Evolutionary conservation across 2,888 invertebrate genomes (phyloP), one percentile per base, ranked within the genome.

Genomic region (Cephus nigrinus): DNA sequence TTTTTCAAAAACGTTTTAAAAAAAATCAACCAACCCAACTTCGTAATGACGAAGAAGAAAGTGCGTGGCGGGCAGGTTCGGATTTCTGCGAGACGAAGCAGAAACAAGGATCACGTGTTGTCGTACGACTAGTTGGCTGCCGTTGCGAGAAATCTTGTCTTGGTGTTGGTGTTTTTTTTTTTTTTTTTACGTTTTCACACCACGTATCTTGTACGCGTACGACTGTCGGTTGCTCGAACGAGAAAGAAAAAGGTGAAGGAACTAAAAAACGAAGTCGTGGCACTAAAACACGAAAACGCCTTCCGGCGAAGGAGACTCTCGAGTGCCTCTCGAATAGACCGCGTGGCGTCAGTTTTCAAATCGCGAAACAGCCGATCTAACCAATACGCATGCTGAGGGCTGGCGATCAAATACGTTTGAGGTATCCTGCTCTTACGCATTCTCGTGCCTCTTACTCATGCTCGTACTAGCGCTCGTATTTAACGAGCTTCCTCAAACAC

Each of bases 31-130:
- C 71, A 3, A 30, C 12, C 31, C 12, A 11, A 4, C 32, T 3
- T 31, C 3, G 33, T 71, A 79, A 81, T 78, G 76, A 79, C 77
- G 79, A 78, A 76, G 79, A 85, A 85, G 79, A 85, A 85, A 85
- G 85, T 86, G 83, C 85, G 82, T 85, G 74, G 78, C 74, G 82
- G 40, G 78, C 55, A 15, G 79, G 78, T 80, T 85, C 86, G 79
- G 80, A 82, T 85, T 85, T 84, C 85, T 79, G 84, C 76, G 75
- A 40, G 32, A 72, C 78, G 74, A 73, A 77, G 83, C 86, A 81
- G 80, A 81, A 80, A 79, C 78, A 75, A n/a, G 77, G 78, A 81
- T 78, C 75, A 75, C 78, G 68, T 36, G 55, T 55, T 55, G 55
- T 55, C 55, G 55, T 55, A 55, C 55, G 55, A 55, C 55, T 23